phyloP scores from a whole-genome alignment of 2,888 invertebrate species.

The Tyria jacobaeae region DNA sequence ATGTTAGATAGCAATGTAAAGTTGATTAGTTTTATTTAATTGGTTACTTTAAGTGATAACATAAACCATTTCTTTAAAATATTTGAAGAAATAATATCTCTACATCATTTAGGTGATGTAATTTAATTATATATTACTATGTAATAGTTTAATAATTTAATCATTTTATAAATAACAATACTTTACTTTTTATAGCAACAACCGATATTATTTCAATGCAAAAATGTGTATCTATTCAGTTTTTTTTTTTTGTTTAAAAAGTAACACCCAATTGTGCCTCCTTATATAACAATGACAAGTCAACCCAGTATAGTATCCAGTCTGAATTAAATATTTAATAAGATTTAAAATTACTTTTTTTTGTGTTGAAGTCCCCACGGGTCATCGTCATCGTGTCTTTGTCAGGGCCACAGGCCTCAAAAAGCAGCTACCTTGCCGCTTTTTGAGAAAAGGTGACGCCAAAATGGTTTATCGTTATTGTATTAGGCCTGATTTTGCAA shows the following conservation, averaged over 20 bases:
- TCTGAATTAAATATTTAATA: too few species aligned
- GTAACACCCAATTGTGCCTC: background rate
- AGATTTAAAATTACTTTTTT: too few species aligned
- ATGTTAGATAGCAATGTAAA: slow-evolving; percentile 42
- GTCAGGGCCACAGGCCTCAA: too few species aligned
- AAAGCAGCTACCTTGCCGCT: too few species aligned
- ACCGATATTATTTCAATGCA: background rate
- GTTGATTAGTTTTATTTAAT: slow-evolving; percentile 39
- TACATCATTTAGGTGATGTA: background rate
- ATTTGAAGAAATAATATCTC: background rate
- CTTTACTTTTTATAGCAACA: too few species aligned
- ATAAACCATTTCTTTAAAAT: slow-evolving; percentile 12
- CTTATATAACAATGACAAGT: background rate
- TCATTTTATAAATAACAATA: too few species aligned
- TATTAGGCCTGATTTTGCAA: too few species aligned
- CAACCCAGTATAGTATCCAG: background rate
- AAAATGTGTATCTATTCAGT: background rate
- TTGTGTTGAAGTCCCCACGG: too few species aligned
- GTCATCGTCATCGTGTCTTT: too few species aligned
- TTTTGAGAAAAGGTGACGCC: too few species aligned
- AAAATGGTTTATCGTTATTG: too few species aligned
- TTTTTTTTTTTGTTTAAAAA: background rate
- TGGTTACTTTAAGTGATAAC: slow-evolving; percentile 27
- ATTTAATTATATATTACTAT: background rate
- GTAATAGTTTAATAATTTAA: too few species aligned